Base-by-base conservation (phyloP, 2,888 invertebrate genomes). In the Agonopterix heracliana region DNA sequence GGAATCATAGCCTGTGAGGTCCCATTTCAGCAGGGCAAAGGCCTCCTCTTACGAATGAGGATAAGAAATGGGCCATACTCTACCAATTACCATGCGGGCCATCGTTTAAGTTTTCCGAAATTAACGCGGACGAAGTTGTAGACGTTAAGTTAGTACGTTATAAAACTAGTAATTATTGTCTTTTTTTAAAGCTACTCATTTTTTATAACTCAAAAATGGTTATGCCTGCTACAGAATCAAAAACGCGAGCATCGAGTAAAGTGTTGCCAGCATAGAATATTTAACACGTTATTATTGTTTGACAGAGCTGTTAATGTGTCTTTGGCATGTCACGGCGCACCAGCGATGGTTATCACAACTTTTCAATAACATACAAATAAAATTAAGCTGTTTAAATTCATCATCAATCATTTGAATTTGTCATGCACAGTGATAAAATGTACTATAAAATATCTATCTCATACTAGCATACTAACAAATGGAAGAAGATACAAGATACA, bases 241-340 rank as follows among this genome's bases (percentile, higher is more conserved):
- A 77, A 74, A 74, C 61, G 61, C 64, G 63, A 66, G 61, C 57
- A 59, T 61, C 51, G 38, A 48, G 60, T 68, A 70, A 72, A 66
- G 79, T 79, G 78, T 78, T 77, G 77, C 74, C 68, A 71, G 63
- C 55, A 53, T 54, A 79, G 72, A 81, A 83, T 83, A 80, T 78
- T 83, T 79, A 64, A 83, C 81, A 71, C 65, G 76, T 77, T 26
- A 75, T 77, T 79, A 72, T 68, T 82, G 81, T 81, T 83, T 82
- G 81, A 80, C 81, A 80, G 68, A 81, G 79, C 74, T 85, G 85
- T 83, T 87, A 87, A 88, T 88, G 84, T 78, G 72, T 68, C 63
- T 78, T 80, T 86, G 77, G 87, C 87, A 88, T 87, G 87, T 85
- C 79, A 84, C 73, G 63, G 64, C 60, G 52, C 56, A 52, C 54